Evolutionary conservation across 2,113 vertebrate genomes (phyloP).

Genomic region (Leptosomus discolor): DNA sequence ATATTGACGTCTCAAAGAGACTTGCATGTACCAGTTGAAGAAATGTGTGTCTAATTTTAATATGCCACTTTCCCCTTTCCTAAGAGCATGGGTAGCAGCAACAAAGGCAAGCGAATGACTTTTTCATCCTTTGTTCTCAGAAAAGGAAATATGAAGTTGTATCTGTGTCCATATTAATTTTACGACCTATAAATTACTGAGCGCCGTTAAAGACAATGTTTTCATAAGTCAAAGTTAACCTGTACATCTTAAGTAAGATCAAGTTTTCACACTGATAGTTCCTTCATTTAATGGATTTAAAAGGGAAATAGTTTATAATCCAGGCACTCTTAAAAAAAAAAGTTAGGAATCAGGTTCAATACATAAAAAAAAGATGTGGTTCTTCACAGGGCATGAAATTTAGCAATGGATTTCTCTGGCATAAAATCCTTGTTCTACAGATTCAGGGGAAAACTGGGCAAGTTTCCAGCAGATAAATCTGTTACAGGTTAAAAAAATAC

Average conservation of each 20-base stretch:
- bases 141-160: neutral
- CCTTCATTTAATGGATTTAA: neutral
- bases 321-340: neutral
- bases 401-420: neutral
- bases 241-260: neutral
- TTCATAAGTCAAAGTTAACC: neutral
- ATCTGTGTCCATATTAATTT: neutral
- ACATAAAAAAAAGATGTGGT: neutral
- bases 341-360: neutral
- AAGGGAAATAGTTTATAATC: neutral
- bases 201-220: neutral
- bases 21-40: constrained; percentile 13
- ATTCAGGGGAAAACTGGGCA: neutral
- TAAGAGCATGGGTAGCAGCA: neutral
- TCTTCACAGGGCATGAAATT: neutral
- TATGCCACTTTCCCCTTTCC: neutral
- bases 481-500: neutral
- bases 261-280: neutral
- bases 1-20: constrained; percentile 40
- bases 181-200: neutral
- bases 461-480: neutral
- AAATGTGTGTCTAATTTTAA: constrained; percentile 46
- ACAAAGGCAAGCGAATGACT: neutral
- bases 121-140: neutral
- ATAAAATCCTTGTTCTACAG: neutral